phyloP scores from a whole-genome alignment of 1,140 invertebrate species.

The Venturia canescens region DNA sequence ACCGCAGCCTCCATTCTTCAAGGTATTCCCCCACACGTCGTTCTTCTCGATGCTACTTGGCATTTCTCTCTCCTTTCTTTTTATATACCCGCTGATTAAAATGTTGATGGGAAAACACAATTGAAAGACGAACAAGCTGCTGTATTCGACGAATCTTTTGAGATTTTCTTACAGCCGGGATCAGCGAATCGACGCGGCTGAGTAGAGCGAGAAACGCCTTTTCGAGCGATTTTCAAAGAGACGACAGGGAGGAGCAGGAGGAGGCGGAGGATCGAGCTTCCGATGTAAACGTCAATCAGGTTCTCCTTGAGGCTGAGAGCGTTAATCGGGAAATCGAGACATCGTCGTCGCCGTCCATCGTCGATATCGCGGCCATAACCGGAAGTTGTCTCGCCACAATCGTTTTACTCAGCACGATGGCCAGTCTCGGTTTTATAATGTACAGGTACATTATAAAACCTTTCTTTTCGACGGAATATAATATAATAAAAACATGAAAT shows the following conservation, averaged over 20 bases:
- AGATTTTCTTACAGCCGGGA: constrained; percentile 54
- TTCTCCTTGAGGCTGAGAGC: constrained; percentile 50
- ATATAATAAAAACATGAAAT: too few relatives aligned
- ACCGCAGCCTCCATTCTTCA: constrained; percentile 65
- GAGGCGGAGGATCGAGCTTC: constrained; percentile 59
- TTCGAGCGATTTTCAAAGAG: constrained; percentile 64
- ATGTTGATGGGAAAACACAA: too few relatives aligned
- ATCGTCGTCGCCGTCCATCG: constrained; percentile 60
- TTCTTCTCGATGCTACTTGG: background rate
- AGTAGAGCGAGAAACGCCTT: constrained; percentile 69
- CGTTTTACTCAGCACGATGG: constrained; percentile 81
- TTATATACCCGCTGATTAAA: background rate
- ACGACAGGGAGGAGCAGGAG: constrained; percentile 50
- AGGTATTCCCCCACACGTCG: constrained; percentile 45
- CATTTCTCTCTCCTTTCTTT: background rate
- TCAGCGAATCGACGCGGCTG: constrained; percentile 65
- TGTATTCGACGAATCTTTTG: background rate
- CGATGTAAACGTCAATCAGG: constrained; percentile 58
- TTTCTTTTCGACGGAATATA: too few relatives aligned
- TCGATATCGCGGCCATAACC: constrained; percentile 84
- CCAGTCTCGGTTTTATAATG: constrained; percentile 84
- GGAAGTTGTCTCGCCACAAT: constrained; percentile 84
- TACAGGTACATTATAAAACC: constrained; percentile 77
- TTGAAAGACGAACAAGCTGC: too few relatives aligned
- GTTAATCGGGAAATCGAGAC: constrained; percentile 46